Evolutionary conservation across 2,113 vertebrate genomes (phyloP).

Genomic region (Syrmaticus mikado): DNA sequence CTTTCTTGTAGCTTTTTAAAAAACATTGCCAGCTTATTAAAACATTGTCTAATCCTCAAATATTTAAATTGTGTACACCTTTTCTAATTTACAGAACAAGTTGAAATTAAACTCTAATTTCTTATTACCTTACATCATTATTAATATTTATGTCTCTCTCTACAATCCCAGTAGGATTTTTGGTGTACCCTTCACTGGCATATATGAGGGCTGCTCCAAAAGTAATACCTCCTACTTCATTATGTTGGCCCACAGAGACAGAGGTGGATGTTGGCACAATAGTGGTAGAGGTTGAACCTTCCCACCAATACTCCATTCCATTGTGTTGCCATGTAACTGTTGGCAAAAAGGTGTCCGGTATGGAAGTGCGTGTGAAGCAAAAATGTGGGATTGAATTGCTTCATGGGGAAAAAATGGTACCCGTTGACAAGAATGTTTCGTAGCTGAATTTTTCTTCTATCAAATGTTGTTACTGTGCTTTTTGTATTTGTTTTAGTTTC

Average conservation of each 20-base stretch:
- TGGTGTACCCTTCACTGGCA: neutral
- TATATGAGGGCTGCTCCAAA: neutral
- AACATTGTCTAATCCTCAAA: neutral
- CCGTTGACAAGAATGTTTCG: neutral
- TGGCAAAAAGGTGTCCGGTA: no score
- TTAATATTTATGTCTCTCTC: conserved; percentile 16
- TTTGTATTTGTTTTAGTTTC: neutral
- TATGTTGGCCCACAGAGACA: neutral
- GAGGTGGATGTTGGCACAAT: no score
- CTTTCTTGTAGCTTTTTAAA: neutral
- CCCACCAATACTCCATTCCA: neutral
- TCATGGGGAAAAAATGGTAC: neutral
- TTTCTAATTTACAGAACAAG: conserved; percentile 7
- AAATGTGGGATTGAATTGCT: neutral
- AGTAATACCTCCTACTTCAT: neutral
- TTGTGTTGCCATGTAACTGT: neutral
- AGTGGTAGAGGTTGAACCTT: neutral
- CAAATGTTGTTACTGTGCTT: neutral
- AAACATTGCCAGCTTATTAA: neutral
- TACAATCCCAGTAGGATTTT: neutral
- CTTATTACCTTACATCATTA: neutral
- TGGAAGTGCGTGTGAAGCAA: neutral
- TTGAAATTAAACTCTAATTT: neutral
- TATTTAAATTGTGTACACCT: neutral
- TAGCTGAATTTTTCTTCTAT: neutral